Conservation (phyloP, 2,797 vertebrate species). For the Caiman crocodilus region DNA sequence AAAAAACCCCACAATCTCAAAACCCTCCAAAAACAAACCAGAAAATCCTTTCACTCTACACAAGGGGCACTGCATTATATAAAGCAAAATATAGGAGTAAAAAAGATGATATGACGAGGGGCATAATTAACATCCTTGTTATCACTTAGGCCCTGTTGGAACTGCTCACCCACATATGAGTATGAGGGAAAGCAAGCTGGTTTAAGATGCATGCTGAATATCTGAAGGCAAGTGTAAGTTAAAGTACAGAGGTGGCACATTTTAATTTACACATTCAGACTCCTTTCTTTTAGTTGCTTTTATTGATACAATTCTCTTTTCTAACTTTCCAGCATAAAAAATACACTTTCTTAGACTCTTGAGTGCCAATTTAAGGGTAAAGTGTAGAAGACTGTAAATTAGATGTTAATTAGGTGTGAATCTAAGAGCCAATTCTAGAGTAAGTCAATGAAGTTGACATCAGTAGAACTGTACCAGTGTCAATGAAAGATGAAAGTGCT, state of each 20-base stretch:
- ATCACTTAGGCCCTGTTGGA: neutral
- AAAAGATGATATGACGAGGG: neutral
- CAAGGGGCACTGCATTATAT: neutral
- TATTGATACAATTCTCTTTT: slow-evolving; percentile 1
- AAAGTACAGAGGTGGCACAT: neutral
- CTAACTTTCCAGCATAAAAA: slow-evolving; percentile 14
- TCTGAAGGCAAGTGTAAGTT: neutral
- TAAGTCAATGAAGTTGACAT: neutral
- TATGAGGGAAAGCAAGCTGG: neutral
- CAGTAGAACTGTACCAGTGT: neutral
- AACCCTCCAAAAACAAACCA: no score
- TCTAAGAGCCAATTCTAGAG: neutral
- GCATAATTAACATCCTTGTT: slow-evolving; percentile 34
- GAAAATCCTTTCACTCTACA: no score
- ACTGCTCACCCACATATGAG: neutral
- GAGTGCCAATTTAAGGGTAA: slow-evolving; percentile 26
- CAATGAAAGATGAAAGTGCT: neutral
- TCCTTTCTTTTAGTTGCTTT: neutral
- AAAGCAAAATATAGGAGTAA: slow-evolving; percentile 40
- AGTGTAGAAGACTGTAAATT: slow-evolving; percentile 12
- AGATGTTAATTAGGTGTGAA: slow-evolving; percentile 41
- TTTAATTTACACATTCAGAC: neutral
- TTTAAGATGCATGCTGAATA: neutral
- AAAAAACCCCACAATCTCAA: neutral
- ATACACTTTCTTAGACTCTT: neutral